Evolutionary conservation across 2,113 vertebrate species (phyloP), one percentile per base, ranked within the genome.

Genomic region (Baryphthengus martii): DNA sequence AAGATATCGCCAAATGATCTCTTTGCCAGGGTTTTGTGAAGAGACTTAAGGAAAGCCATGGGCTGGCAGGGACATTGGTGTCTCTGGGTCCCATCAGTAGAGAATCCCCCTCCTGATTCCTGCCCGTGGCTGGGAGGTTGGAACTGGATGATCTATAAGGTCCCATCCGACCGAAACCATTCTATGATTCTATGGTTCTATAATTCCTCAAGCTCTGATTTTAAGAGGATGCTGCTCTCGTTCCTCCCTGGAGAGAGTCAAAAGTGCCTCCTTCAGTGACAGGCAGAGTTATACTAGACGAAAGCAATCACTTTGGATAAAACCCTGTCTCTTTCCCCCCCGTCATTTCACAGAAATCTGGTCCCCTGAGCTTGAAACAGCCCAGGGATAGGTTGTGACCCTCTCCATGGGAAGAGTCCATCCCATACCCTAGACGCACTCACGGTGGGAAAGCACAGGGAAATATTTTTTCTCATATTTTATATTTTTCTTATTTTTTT

Each of bases 371-470:
- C 13, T 85, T 85, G 65, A 71, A 81, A 59, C 3, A 70, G 25
- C 23, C 37, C 45, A 66, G 45, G 28, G 33, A 12, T 8, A 58
- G 7, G 4, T 12, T 29, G 12, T 49, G 33, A 67, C 13, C 16
- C 3, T 29, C 14, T 44, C 39, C 31, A 6, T 25, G 9, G 35
- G 35, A 53, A 50, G 8, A 75, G 2, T 6, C 40, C 31, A 23
- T 29, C 9, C 28, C 0, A 0, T 16, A 19, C 12, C 40, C 16
- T 6, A 50, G 26, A 31, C 11, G 25, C 13, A 73, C 23, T 39
- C 8, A 23, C 1, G 67, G 23, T 8, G 9, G 9, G 8, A 67
- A 82, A 80, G 8, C 0, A 0, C 1, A 3, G 58, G 29, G 63
- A 88, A 33, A 0, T 0, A 2, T n/a, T n/a, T n/a, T n/a, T n/a